Evolutionary conservation across 1,140 invertebrate species (phyloP), one percentile per base, ranked within the genome.

Genomic region (Anoplophora glabripennis): DNA sequence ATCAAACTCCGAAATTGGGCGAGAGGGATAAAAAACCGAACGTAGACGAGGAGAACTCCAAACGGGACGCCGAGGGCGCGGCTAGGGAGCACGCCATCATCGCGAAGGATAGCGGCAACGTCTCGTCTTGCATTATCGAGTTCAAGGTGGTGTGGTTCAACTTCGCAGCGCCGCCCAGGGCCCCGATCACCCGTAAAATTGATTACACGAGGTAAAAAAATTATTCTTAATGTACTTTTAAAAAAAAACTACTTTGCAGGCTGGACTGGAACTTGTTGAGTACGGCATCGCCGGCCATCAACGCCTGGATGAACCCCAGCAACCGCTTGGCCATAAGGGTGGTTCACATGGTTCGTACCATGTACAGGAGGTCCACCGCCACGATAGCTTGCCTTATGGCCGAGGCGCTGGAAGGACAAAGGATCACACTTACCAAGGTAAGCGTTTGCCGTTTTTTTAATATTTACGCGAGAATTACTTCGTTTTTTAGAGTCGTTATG

Each of bases 211-310:
- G 89, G 88, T 89, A 77, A 17, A 53, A n/a, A 12, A 45, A 4
- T 33, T 45, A 40, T 41, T 46, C 42, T 41, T 53, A 18, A 72
- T 18, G 11, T 15, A 40, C 3, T n/a, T 40, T 2, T n/a, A 40
- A n/a, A 3, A 8, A 40, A 40, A 1, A 3, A 40, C 11, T 8
- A 40, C 11, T 35, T 54, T 53, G 14, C 15, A 89, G 93, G 66
- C 77, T 96, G 55, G 96, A 98, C 76, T 98, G 95, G 94, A 98
- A 98, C 79, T 78, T 98, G 14, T 75, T 98, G 17, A 96, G 93
- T 75, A 98, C 95, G 4, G 93, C 93, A 7, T 95, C 93, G 0
- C 94, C 96, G 0, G 92, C 94, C 0, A 97, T 97, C 57, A 96
- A 96, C 73, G 93, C 95, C 0, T 98, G 95, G 95, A 89, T 98